Base-by-base conservation (phyloP, 2,888 invertebrate genomes). In the Meteorus colon region DNA sequence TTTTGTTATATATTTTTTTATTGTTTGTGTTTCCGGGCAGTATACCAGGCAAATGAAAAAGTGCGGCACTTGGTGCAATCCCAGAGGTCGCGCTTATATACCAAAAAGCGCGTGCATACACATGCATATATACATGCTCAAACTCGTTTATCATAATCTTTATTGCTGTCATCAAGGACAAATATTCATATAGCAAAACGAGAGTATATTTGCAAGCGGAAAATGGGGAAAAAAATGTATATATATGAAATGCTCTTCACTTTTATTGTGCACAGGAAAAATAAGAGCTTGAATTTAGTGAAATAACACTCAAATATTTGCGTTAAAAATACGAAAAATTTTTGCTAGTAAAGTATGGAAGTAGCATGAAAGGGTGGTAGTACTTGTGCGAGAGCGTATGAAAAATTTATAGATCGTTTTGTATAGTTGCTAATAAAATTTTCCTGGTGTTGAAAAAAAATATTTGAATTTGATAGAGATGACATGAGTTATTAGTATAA, bases 81-180 rank as follows among this genome's bases (percentile, higher is more conserved):
- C 55, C 55, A 55, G 55, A 55, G 55, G 55, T 55, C 19, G 55
- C 55, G 19, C 19, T 55, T 55, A 19, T 55, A 55, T 55, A 55
- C 55, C 55, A 37, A 70, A 65, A 34, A 65, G 65, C 65, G 77
- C 81, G 77, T 79, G 83, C 79, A 79, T 78, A 80, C 19, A 55
- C 55, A 55, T 55, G 55, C 19, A 55, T 55, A 19, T 55, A 48
- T n/a, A 55, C 55, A 55, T 24, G 55, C 8, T 19, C 55, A 55
- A 55, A 55, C 79, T 82, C 85, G 86, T 88, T 88, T 88, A 87
- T 88, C 87, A 88, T 88, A 88, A 86, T 86, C 86, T 88, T 88
- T 87, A 88, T 89, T 85, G 88, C 85, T 83, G 72, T 73, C 73
- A 77, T 74, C 63, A 69, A 68, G 65, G 62, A 60, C 73, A 75